Evolutionary conservation across 1,140 invertebrate genomes (phyloP).

Genomic region (Macrocentrus cingulum): DNA sequence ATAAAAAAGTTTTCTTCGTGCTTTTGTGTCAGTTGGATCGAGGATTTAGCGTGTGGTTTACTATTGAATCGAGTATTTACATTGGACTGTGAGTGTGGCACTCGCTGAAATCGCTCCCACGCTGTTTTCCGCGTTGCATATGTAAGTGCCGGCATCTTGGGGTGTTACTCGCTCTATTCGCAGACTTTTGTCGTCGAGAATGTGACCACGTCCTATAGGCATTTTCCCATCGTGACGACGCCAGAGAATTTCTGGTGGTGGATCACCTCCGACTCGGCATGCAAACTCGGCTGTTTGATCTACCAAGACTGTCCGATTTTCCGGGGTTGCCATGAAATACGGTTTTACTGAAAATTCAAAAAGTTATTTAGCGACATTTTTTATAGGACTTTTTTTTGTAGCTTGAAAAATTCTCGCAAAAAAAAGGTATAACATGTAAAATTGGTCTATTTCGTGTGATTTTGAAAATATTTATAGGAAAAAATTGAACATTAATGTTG

Average conservation of each 20-base stretch:
- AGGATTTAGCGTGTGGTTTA: no score
- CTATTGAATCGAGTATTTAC: constrained; percentile 63
- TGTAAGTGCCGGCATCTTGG: constrained; percentile 79
- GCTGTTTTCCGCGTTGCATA: constrained; percentile 78
- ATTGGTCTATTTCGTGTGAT: neutral
- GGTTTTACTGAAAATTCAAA: constrained; percentile 77
- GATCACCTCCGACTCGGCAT: constrained; percentile 88
- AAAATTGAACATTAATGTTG: neutral
- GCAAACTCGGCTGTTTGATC: constrained; percentile 83
- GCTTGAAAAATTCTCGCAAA: no score
- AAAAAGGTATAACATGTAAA: no score
- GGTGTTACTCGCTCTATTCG: constrained; percentile 73
- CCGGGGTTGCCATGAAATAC: constrained; percentile 80
- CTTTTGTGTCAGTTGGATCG: neutral
- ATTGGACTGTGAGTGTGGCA: constrained; percentile 74
- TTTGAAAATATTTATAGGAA: neutral
- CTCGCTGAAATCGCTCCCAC: constrained; percentile 75
- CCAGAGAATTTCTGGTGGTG: constrained; percentile 87
- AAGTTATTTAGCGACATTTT: no score
- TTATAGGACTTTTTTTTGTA: no score
- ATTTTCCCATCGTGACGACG: constrained; percentile 83
- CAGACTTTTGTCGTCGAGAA: constrained; percentile 75
- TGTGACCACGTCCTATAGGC: constrained; percentile 72
- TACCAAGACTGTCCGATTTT: constrained; percentile 78
- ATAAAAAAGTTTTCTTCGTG: no score